Percentiles rank a stretch among this genome's conserved stretches.
Evolutionary conservation across 2,797 vertebrate genomes (phyloP).

Genomic region (Vipera ursinii): DNA sequence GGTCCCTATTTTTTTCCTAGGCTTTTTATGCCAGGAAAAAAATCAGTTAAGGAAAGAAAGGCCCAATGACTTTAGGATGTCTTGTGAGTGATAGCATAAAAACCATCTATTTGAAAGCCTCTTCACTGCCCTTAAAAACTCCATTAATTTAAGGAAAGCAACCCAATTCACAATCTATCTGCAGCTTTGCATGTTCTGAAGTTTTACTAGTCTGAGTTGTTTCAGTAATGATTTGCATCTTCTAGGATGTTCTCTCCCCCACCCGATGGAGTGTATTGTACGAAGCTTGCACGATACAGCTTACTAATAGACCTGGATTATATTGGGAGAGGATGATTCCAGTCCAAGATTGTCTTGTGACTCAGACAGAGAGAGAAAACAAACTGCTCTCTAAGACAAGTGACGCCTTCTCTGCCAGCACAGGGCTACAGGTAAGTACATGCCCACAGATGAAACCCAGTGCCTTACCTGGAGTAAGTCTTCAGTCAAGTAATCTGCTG

Average conservation of each 20-base stretch:
- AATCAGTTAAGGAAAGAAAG: not conserved
- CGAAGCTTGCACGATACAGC: not conserved
- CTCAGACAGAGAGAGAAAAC: not conserved
- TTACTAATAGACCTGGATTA: not conserved
- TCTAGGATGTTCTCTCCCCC: not conserved
- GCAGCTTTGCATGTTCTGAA: not conserved
- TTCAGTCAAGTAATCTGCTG: slow-evolving; percentile 86
- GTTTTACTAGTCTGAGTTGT: not conserved
- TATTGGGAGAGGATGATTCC: fast-evolving
- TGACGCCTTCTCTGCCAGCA: slow-evolving; percentile 24
- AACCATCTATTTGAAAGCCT: not conserved
- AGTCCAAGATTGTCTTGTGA: slow-evolving; percentile 1
- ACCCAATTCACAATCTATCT: not conserved
- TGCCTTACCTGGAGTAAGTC: slow-evolving; percentile 85
- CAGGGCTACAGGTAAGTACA: slow-evolving; percentile 48
- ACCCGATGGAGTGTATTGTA: not conserved
- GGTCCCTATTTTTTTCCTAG: not conserved
- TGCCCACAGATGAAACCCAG: not conserved
- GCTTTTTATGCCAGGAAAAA: not conserved
- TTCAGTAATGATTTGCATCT: not conserved
- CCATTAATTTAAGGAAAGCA: not conserved
- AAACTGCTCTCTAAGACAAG: not conserved
- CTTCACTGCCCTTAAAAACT: not conserved
- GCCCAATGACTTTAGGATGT: not conserved
- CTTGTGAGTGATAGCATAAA: not conserved